Base-by-base conservation (phyloP, 2,888 invertebrate genomes). In the Drosophila nr. medialis region DNA sequence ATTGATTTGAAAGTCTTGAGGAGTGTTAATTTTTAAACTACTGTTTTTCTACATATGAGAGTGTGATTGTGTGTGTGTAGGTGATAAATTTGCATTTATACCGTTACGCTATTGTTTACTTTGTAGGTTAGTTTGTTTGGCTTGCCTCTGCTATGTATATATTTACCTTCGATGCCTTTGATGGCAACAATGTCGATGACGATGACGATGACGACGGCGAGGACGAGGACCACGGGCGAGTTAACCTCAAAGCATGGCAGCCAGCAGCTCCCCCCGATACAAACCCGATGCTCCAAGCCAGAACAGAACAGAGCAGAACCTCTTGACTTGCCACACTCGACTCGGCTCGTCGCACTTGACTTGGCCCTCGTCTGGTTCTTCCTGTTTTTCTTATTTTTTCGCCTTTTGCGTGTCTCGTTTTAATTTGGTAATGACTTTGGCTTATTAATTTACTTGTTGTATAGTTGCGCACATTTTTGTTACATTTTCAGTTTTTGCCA, bases 351-450 rank as follows among this genome's bases (percentile, higher is more conserved):
- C 64, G 51, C 83, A 88, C 89, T 85, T 80, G 71, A 89, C 76
- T 81, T 64, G 66, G 64, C 58, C 65, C 63, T 70, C 29, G 60
- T 29, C 48, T 62, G 40, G 38, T 71, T 49, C 64, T 58, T 29
- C 10, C 30, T 40, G 15, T 45, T 54, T 24, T 62, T 45, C 50
- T 68, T 62, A 10, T 32, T 38, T 61, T 32, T 24, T 38, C 50
- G 29, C 32, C 65, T 72, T 74, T 77, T 72, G 86, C 91, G 86
- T 90, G 91, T 69, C 68, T 77, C 73, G 75, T 78, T 87, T 90
- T 91, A 90, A 87, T 90, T 87, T 85, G 86, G 83, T 90, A 90
- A 87, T 87, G 86, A 91, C 75, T 87, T 88, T 76, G 83, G 72
- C 76, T 85, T 88, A 80, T 87, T 87, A 82, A 88, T 87, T 80